A percentile compares a stretch with the other conserved stretches of the same genome.
phyloP scores from a whole-genome alignment of 2,797 vertebrate genomes.

The Betta splendens region DNA sequence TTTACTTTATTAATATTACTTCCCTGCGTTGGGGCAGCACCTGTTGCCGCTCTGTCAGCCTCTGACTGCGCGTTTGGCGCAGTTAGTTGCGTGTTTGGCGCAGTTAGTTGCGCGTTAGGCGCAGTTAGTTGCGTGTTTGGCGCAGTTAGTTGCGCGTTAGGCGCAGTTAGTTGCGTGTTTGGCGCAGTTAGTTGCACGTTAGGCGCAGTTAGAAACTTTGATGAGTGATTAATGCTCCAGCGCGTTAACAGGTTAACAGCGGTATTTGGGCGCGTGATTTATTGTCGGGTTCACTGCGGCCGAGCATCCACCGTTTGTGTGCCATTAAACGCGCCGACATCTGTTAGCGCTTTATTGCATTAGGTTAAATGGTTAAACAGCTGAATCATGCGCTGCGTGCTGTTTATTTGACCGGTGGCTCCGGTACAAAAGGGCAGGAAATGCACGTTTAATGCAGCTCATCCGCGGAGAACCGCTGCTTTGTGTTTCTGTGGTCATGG shows the following conservation, averaged over 20 bases:
- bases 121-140: too few species aligned
- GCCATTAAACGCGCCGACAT: constrained; percentile 4
- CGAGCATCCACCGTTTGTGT: constrained; percentile 23
- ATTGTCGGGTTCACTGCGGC: background rate
- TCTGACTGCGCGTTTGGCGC: too few species aligned
- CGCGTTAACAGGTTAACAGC: constrained; percentile 4
- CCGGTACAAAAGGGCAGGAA: constrained; percentile 27
- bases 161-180: too few species aligned
- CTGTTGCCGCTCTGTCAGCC: too few species aligned
- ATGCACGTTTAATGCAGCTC: constrained; percentile 38
- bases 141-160: too few species aligned
- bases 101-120: too few species aligned
- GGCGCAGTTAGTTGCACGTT: too few species aligned
- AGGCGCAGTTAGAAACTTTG: too few species aligned
- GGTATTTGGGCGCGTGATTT: background rate
- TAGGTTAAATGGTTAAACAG: constrained; percentile 3
- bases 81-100: too few species aligned
- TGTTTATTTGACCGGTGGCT: background rate
- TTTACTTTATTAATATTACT: too few species aligned
- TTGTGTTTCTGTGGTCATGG: constrained; percentile 66
- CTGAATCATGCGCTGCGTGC: constrained; percentile 2
- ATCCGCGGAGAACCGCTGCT: constrained; percentile 38
- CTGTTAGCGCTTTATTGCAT: constrained; percentile 17
- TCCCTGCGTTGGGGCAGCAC: too few species aligned
- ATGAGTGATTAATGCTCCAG: background rate